Conservation (phyloP, 2,113 vertebrate genomes). For the Rhabdomys dilectus region DNA sequence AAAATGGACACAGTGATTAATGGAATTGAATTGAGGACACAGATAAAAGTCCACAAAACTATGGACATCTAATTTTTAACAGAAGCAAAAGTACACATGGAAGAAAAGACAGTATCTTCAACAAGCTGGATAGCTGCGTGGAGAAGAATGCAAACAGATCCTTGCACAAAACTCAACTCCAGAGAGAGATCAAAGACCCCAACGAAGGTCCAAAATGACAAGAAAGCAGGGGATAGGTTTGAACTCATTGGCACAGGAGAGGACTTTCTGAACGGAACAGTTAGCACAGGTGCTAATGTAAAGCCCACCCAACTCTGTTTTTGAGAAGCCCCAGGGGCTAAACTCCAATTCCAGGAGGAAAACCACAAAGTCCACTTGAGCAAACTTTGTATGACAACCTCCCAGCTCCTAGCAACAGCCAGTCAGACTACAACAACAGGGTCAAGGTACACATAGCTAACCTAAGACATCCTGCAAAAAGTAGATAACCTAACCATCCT, state of each 20-base stretch:
- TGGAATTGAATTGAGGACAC: not conserved
- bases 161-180: not conserved
- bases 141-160: not conserved
- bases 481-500: too few relatives aligned
- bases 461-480: too few relatives aligned
- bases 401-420: too few relatives aligned
- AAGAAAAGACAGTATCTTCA: not conserved
- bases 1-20: not conserved
- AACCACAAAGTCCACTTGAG: too few relatives aligned
- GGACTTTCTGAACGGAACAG: not conserved
- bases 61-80: not conserved
- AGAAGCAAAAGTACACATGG: not conserved
- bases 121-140: not conserved
- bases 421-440: too few relatives aligned
- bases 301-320: too few relatives aligned
- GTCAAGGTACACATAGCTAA: too few relatives aligned
- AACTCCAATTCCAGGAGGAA: too few relatives aligned
- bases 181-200: not conserved
- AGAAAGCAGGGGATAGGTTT: not conserved
- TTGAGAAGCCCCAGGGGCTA: too few relatives aligned
- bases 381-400: too few relatives aligned
- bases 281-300: not conserved
- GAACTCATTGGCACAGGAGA: not conserved
- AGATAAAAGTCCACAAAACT: not conserved
- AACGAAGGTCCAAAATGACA: not conserved